Percentiles rank a stretch among this genome's conserved stretches.
phyloP scores from a whole-genome alignment of 2,113 vertebrate genomes.

The Crotophaga sulcirostris region DNA sequence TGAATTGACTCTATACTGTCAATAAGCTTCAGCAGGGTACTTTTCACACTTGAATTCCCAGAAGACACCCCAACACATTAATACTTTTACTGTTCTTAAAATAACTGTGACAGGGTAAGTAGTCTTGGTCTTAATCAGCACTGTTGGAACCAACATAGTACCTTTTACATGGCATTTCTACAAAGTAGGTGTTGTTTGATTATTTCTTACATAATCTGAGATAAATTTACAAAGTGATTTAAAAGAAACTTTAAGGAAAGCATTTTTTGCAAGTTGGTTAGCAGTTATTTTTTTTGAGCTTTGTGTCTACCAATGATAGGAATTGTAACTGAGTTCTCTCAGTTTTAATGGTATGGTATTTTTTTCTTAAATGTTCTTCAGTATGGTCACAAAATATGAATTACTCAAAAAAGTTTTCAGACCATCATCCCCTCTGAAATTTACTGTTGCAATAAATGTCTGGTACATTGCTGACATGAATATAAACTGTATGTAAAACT shows the following conservation, averaged over 20 bases:
- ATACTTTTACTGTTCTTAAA: neutral
- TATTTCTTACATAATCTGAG: constrained; percentile 33
- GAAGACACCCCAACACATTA: neutral
- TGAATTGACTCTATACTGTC: neutral
- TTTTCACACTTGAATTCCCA: neutral
- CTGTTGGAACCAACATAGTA: constrained; percentile 10
- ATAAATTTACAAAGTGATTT: constrained; percentile 42
- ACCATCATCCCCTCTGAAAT: constrained; percentile 51
- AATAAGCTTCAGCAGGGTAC: neutral
- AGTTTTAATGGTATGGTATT: constrained; percentile 32
- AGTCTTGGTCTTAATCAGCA: constrained; percentile 6
- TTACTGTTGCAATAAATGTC: constrained; percentile 57
- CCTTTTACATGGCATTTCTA: constrained; percentile 9
- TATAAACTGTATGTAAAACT: constrained; percentile 27
- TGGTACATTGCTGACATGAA: constrained; percentile 47
- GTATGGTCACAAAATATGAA: constrained; percentile 18
- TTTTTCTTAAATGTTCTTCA: constrained; percentile 50
- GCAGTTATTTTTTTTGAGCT: constrained; percentile 9
- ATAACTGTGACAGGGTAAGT: constrained; percentile 1
- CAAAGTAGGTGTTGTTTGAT: constrained; percentile 47
- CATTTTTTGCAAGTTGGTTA: constrained; percentile 39
- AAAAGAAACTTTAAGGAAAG: constrained; percentile 45
- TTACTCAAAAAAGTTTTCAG: neutral
- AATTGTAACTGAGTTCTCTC: constrained; percentile 48
- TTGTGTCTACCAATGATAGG: constrained; percentile 39